These are phyloP conservation scores for Onthophagus taurus DNA, from an alignment of 1,140 invertebrate genomes.

Conservation along the genomic window DNA sequence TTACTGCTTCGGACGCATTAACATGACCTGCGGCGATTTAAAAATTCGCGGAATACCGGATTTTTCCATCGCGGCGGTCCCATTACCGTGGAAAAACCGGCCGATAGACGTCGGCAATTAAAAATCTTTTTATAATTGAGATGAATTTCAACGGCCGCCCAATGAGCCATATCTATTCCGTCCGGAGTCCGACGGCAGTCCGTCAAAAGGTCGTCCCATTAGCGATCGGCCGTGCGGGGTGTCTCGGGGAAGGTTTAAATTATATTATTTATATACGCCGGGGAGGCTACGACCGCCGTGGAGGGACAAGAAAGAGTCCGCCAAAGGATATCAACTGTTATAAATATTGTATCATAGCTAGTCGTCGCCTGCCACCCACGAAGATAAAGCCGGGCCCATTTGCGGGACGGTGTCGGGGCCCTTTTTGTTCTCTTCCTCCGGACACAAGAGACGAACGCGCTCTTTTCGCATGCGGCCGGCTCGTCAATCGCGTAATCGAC, in stretches of 20 bases:
- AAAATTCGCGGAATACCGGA: no score
- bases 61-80: no score
- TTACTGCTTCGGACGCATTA: no score
- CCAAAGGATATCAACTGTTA: slow-evolving; percentile 20
- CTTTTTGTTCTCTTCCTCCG: slow-evolving; percentile 1
- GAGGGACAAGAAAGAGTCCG: slow-evolving; percentile 13
- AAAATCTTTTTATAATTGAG: slow-evolving; percentile 31
- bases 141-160: slow-evolving; percentile 23
- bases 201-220: not conserved
- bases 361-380: slow-evolving; percentile 17
- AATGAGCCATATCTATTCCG: slow-evolving; percentile 31
- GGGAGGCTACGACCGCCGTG: slow-evolving; percentile 6
- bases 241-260: slow-evolving; percentile 20
- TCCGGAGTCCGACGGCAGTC: not conserved
- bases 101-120: slow-evolving; percentile 26
- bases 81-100: slow-evolving; percentile 19
- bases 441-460: slow-evolving; percentile 7
- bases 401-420: not conserved
- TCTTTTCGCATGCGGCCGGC: slow-evolving; percentile 22
- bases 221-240: slow-evolving; percentile 2
- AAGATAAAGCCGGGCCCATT: slow-evolving; percentile 14
- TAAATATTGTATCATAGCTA: slow-evolving; percentile 22
- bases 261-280: slow-evolving; percentile 15
- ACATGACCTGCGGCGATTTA: no score
- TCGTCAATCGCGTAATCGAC: slow-evolving; percentile 30